Evolutionary conservation across 2,888 invertebrate species (phyloP), one percentile per base, ranked within the genome.

Genomic region (Xylota segnis): DNA sequence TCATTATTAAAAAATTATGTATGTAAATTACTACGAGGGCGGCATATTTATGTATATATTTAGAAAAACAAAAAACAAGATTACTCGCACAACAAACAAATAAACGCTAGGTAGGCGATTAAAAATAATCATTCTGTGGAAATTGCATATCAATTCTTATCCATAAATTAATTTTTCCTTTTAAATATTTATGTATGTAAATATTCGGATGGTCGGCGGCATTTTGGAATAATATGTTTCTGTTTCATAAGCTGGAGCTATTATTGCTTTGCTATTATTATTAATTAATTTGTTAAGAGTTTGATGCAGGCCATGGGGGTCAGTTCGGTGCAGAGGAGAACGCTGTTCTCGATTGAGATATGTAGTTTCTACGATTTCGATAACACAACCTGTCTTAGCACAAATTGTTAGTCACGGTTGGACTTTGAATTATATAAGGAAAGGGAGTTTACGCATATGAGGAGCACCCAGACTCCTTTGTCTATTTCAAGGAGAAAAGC

Each of bases 181-280:
- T 40, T 23, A 34, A 27, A 18, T 27, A 43, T 16, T 37, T 37
- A 37, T 37, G 37, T 18, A 23, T 23, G 23, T 27, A 18, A 43
- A 43, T 14, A 43, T 63, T 37, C 45, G 27, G 40, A 70, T 70
- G 63, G 70, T 78, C 70, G 78, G 78, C 70, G 78, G 78, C 61
- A 71, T 63, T 23, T 23, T 45, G 70, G 61, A 71, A 78, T 78
- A 71, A 78, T 78, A 78, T 63, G 68, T 63, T 16, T 23, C 34
- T 54, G 70, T 78, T 78, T 78, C 70, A 71, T 78, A 78, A 78
- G 78, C 78, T 70, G 77, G 71, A 63, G 61, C 54, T 78, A 71
- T 32, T 78, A 78, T 78, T 78, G 78, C 70, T 78, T 56, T 52
- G 32, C 47, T 34, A 18, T 32, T 43, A 27, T 34, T 43, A 14